These are phyloP conservation scores for Theonella swinhoei DNA, from an alignment of 37 sponge, comb jelly and placozoan genomes.

Conservation along the genomic window DNA sequence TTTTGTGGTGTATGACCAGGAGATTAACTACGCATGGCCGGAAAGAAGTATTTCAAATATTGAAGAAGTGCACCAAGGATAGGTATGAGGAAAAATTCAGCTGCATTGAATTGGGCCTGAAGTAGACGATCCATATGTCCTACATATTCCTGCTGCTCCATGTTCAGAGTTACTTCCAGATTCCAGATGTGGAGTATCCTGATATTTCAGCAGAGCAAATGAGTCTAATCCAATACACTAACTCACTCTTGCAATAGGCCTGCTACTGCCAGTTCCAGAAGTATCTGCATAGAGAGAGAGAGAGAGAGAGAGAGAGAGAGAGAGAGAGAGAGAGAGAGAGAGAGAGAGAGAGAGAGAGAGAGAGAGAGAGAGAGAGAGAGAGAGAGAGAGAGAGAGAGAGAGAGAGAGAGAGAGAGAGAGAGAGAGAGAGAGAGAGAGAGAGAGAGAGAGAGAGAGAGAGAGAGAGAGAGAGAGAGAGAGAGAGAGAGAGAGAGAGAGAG, in stretches of 20 bases:
- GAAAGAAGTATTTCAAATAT: no score
- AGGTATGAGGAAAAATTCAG: no score
- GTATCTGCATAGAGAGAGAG: neutral
- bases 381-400: constrained; percentile 31
- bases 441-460: constrained; percentile 24
- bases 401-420: constrained; percentile 38
- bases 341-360: constrained; percentile 29
- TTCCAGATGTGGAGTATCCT: no score
- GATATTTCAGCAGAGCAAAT: no score
- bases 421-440: constrained; percentile 34
- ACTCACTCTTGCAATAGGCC: neutral
- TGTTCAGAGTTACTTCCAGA: no score
- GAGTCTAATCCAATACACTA: no score
- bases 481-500: constrained; percentile 4
- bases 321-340: constrained; percentile 6
- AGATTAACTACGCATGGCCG: no score
- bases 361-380: constrained; percentile 33
- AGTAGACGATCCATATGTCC: no score
- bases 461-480: constrained; percentile 46
- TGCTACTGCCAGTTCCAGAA: neutral
- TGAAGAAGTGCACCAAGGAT: no score
- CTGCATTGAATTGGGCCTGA: no score
- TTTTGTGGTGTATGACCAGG: no score
- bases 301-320: neutral
- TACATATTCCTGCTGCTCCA: no score